Percentiles rank a stretch among this genome's conserved stretches.
These are phyloP conservation scores for Pedionomus torquatus DNA, from an alignment of 2,113 vertebrate genomes.

Conservation along the genomic window DNA sequence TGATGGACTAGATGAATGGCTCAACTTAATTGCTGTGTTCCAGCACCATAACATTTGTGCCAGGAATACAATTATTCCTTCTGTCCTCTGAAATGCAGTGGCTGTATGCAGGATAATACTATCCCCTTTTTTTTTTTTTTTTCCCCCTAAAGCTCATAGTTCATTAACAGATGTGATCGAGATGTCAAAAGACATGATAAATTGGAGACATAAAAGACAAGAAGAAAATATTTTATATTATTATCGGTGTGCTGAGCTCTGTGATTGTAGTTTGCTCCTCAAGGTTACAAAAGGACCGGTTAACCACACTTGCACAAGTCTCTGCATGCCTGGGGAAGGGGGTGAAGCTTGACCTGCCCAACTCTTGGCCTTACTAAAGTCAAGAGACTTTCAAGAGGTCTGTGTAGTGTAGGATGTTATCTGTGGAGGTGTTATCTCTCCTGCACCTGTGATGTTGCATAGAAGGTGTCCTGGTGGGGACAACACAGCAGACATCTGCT, in stretches of 20 bases:
- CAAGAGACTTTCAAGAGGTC: not conserved
- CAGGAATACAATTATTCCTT: not conserved
- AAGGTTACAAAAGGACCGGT: not conserved
- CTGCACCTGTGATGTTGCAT: not conserved
- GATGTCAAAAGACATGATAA: not conserved
- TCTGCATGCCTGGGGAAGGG: not conserved
- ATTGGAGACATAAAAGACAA: not conserved
- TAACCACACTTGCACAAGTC: not conserved
- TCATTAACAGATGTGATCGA: not conserved
- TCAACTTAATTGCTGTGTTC: not conserved
- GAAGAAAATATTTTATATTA: not conserved
- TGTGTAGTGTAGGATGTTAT: not conserved
- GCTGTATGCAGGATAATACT: not conserved
- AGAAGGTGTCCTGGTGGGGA: not conserved
- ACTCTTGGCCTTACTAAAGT: not conserved
- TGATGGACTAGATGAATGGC: not conserved
- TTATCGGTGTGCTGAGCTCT: not conserved
- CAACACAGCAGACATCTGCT: not conserved
- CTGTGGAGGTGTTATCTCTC: not conserved
- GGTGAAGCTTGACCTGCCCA: fast-evolving
- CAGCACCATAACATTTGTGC: not conserved
- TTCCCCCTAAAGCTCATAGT: not conserved
- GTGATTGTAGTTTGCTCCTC: not conserved
- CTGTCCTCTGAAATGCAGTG: not conserved
- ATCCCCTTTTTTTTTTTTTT: not conserved